Base-by-base conservation (phyloP, 2,113 vertebrate genomes). In the Neolamprologus brichardi region DNA sequence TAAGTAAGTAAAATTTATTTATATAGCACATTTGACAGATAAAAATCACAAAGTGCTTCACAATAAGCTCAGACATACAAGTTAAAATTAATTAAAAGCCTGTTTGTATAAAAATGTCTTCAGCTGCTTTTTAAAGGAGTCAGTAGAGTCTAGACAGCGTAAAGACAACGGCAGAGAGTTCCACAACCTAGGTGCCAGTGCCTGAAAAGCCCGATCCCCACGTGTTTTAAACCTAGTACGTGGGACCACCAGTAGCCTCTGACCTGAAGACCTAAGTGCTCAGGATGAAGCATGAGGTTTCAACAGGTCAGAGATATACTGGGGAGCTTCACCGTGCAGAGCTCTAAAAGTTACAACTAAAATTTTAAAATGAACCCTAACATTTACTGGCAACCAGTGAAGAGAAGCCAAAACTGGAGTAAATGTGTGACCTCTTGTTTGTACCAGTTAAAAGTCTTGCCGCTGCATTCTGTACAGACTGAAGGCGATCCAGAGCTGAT, bases 361-460 rank as follows among this genome's bases (percentile, higher is more conserved):
- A 52, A 20, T 20, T 52, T n/a, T 52, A 52, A n/a, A 52, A 52
- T 52, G 18, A 52, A 52, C 49, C 49, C 18, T 52, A n/a, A 52
- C 0, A n/a, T n/a, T n/a, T 52, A 52, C 18, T 0, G 1, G 1
- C 49, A n/a, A 52, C 49, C 49, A 10, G 0, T 52, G 18, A 52
- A 52, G 49, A n/a, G 49, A 52, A 52, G 18, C 49, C 49, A 51
- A n/a, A 51, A n/a, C 49, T 51, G 49, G 49, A 10, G 49, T 51
- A n/a, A n/a, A 51, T 51, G 49, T n/a, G 49, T 51, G 17, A 51
- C 17, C 49, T 51, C 49, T n/a, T 51, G 3, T 51, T 51, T 51
- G 49, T 51, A 9, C 49, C 49, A 30, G 28, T 28, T 28, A 28
- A 28, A 28, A 28, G 28, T 28, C 28, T 28, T 28, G 28, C 28